These are phyloP conservation scores for Philotrypesis tridentata DNA, from an alignment of 1,140 invertebrate genomes.

Conservation along the genomic window DNA sequence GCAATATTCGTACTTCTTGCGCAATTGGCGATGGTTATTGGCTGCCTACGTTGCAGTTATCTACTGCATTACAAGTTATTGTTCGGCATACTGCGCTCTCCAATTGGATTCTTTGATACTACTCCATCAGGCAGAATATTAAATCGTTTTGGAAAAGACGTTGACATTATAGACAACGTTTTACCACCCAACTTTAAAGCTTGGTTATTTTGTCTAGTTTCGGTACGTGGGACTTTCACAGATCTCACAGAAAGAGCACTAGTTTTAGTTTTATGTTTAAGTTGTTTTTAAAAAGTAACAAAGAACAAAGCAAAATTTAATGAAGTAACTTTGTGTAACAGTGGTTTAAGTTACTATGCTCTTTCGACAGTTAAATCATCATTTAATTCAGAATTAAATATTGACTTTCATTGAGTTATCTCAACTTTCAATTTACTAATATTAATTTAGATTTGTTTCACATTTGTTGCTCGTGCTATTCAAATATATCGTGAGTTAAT, in stretches of 20 bases:
- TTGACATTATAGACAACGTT: slow-evolving; percentile 73
- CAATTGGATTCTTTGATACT: slow-evolving; percentile 78
- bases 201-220: slow-evolving; percentile 76
- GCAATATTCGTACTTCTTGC: slow-evolving; percentile 66
- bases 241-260: slow-evolving; percentile 40
- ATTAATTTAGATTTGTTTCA: background rate
- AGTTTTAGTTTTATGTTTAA: slow-evolving; percentile 24
- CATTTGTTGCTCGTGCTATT: background rate
- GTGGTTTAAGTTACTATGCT: slow-evolving; percentile 35
- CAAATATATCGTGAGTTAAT: background rate
- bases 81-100: slow-evolving; percentile 72
- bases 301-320: background rate
- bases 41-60: slow-evolving; percentile 67
- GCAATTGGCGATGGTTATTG: slow-evolving; percentile 66
- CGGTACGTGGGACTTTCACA: slow-evolving; percentile 75
- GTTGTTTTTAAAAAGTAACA: slow-evolving; percentile 1
- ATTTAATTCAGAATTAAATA: background rate
- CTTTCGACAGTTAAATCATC: background rate
- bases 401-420: background rate
- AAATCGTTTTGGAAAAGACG: slow-evolving; percentile 77
- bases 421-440: background rate
- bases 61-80: slow-evolving; percentile 67
- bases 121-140: slow-evolving; percentile 77
- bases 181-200: slow-evolving; percentile 72
- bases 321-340: slow-evolving; percentile 25